Conservation (phyloP, 2,113 vertebrate genomes). For the Phylloscopus trochiloides region DNA sequence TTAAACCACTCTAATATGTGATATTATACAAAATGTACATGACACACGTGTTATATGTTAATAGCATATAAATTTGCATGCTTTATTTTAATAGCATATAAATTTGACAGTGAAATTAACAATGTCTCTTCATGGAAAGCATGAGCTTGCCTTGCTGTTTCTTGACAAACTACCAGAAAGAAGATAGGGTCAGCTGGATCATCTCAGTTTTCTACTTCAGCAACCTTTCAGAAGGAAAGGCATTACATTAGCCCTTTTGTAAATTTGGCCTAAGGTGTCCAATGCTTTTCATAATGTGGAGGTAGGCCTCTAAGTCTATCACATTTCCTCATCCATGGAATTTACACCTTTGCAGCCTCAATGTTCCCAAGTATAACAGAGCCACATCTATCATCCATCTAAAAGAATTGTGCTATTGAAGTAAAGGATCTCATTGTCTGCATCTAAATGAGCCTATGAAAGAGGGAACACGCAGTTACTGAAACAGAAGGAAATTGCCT, state of each 20-base stretch:
- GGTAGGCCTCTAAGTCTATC: background rate
- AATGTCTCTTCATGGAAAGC: background rate
- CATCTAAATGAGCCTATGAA: background rate
- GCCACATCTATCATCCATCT: background rate
- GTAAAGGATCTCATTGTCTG: background rate
- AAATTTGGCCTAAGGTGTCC: background rate
- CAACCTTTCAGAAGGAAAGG: background rate
- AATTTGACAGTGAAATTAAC: background rate
- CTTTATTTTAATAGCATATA: background rate
- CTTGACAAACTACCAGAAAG: background rate
- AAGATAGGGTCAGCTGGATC: background rate
- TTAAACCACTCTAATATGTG: background rate
- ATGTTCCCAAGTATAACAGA: background rate
- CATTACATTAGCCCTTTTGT: background rate
- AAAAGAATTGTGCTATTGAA: background rate
- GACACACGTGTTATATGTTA: background rate
- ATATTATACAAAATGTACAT: background rate
- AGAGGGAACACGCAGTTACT: background rate
- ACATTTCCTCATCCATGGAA: background rate
- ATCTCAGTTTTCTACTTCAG: background rate
- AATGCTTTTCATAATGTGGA: background rate
- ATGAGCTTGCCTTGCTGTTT: background rate
- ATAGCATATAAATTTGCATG: background rate
- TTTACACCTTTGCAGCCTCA: background rate
- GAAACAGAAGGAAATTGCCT: background rate